Percentiles rank a stretch among this genome's conserved stretches.
Evolutionary conservation across 2,797 vertebrate genomes (phyloP).

Genomic region (Anas acuta): DNA sequence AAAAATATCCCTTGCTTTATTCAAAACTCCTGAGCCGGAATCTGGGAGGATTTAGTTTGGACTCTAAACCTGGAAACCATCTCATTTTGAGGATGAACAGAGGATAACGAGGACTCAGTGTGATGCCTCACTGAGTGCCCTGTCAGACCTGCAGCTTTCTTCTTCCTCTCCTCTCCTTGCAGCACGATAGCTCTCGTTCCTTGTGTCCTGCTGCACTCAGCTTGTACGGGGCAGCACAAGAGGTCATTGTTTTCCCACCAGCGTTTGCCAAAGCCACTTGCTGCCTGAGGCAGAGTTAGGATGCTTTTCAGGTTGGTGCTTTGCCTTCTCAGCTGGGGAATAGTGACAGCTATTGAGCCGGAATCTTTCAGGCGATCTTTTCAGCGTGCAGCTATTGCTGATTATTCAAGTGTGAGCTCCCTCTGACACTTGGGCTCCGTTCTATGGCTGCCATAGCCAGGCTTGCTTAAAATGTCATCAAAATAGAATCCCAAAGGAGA

Average conservation of each 20-base stretch:
- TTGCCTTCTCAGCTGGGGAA: not conserved
- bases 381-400: not conserved
- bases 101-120: not conserved
- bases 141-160: not conserved
- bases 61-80: not conserved
- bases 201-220: not conserved
- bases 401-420: not conserved
- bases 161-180: not conserved
- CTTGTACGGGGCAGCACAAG: not conserved
- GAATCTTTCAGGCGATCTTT: not conserved
- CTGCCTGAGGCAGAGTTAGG: not conserved
- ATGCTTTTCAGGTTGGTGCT: conserved; percentile 26
- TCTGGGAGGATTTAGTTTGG: conserved; percentile 11
- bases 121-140: not conserved
- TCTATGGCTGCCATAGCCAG: not conserved
- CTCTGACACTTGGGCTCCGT: not conserved
- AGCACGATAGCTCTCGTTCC: not conserved
- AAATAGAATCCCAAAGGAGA: not conserved
- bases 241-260: conserved; percentile 39
- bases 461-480: not conserved
- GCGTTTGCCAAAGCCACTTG: conserved; percentile 16
- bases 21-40: not conserved
- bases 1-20: not conserved
- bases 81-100: not conserved
- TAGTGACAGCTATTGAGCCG: not conserved